These are phyloP conservation scores for Cryptotermes secundus DNA, from an alignment of 1,140 invertebrate genomes.

Conservation along the genomic window DNA sequence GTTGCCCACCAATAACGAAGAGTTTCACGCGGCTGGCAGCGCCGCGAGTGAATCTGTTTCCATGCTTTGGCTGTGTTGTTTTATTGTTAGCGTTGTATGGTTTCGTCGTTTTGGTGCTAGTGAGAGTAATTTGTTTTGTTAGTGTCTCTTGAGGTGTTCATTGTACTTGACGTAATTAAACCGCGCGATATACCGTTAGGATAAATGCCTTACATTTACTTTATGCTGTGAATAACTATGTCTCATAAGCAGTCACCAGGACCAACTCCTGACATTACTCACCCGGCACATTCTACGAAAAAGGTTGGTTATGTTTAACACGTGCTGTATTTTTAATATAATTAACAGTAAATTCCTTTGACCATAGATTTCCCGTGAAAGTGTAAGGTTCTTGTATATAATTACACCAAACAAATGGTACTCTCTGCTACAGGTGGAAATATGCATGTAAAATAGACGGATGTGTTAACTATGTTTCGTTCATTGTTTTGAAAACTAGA, in stretches of 20 bases:
- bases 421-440: background rate
- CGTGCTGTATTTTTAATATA: background rate
- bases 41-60: too few relatives aligned
- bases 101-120: too few relatives aligned
- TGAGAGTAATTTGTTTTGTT: too few relatives aligned
- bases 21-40: too few relatives aligned
- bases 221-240: background rate
- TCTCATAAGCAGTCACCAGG: slow-evolving; percentile 33
- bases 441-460: background rate
- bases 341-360: background rate
- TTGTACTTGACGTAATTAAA: too few relatives aligned
- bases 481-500: background rate
- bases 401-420: background rate
- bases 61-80: too few relatives aligned
- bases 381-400: background rate
- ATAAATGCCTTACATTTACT: background rate
- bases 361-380: background rate
- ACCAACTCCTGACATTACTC: background rate
- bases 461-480: background rate
- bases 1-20: too few relatives aligned
- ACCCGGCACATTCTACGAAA: background rate
- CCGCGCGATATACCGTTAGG: too few relatives aligned
- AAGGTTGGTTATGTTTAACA: background rate
- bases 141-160: too few relatives aligned
- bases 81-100: too few relatives aligned